Base-by-base conservation (phyloP, 2,113 vertebrate species). In the Chloropsis hardwickii region DNA sequence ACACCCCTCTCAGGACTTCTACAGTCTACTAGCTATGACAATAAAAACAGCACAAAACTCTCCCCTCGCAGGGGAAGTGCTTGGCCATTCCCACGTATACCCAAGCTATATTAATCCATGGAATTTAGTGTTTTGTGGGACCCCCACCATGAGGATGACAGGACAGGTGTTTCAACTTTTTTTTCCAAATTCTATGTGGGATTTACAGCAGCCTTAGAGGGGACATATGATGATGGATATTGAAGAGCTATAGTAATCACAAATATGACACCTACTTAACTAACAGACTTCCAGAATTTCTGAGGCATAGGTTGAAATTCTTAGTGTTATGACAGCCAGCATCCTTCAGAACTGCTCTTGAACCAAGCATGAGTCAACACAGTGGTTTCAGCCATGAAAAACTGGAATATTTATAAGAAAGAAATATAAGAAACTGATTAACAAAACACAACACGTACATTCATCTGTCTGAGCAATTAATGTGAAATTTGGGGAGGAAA, bases 51-150 rank as follows among this genome's bases (percentile, higher is more conserved):
- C 2, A 13, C 10, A 25, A 62, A 62, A 53, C 33, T 18, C 39
- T 22, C 57, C 27, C 22, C 33, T 45, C 0, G 1, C 27, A 33
- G 57, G 14, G 3, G 5, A 53, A 11, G 39, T 37, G 13, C 48
- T 62, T 37, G 39, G 33, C 27, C 22, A 7, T 18, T 37, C 39
- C 47, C 47, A 71, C 16, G 18, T 17, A 31, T 1, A 14, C 3
- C 14, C 39, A 18, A 62, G 14, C 14, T 44, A 14, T 9, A 45
- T 22, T 16, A 62, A 53, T 45, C 47, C 67, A 21, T 22, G 47
- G 67, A 53, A 51, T 25, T 51, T 47, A 27, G 37, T 71, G 39
- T 22, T 62, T 72, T 33, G 27, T 45, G 48, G 39, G 27, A 45
- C 22, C 22, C 25, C 33, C 17, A 27, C 39, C 11, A 9, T 2